phyloP scores from a whole-genome alignment of 1,140 invertebrate genomes.

The Zaprionus kolodkinae region DNA sequence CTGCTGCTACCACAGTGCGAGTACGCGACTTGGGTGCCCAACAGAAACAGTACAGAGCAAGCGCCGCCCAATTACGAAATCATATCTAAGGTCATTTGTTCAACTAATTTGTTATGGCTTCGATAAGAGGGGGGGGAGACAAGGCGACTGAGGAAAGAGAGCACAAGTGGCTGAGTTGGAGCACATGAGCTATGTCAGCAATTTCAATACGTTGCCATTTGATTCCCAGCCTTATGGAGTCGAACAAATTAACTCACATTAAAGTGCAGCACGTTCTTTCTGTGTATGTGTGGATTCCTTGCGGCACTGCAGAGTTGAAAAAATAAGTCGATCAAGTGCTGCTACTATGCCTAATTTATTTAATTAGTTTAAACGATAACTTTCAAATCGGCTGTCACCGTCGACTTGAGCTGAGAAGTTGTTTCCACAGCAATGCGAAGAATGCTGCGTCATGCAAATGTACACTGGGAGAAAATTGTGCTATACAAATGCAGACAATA shows the following conservation, averaged over 20 bases:
- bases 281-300: slow-evolving; percentile 23
- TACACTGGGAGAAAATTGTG: slow-evolving; percentile 3
- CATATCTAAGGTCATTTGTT: slow-evolving; percentile 82
- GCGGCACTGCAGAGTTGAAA: slow-evolving; percentile 24
- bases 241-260: slow-evolving; percentile 54
- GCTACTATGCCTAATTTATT: slow-evolving; percentile 41
- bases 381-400: slow-evolving; percentile 39
- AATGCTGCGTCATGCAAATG: slow-evolving; percentile 38
- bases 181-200: slow-evolving; percentile 38
- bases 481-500: no score
- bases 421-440: slow-evolving; percentile 27
- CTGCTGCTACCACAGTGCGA: slow-evolving; percentile 18
- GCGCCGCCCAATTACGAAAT: slow-evolving; percentile 76
- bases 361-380: slow-evolving; percentile 48
- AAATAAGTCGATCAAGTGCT: slow-evolving; percentile 11
- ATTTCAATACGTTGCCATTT: slow-evolving; percentile 41
- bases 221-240: slow-evolving; percentile 26
- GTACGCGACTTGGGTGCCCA: slow-evolving; percentile 7
- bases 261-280: slow-evolving; percentile 45
- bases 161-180: neutral
- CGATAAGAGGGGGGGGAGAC: neutral
- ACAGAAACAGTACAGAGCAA: slow-evolving; percentile 22
- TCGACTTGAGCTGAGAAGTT: slow-evolving; percentile 14
- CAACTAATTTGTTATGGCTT: slow-evolving; percentile 64
- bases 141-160: neutral